Evolutionary conservation across 2,888 invertebrate genomes (phyloP).

Genomic region (Aphidoletes aphidimyza): DNA sequence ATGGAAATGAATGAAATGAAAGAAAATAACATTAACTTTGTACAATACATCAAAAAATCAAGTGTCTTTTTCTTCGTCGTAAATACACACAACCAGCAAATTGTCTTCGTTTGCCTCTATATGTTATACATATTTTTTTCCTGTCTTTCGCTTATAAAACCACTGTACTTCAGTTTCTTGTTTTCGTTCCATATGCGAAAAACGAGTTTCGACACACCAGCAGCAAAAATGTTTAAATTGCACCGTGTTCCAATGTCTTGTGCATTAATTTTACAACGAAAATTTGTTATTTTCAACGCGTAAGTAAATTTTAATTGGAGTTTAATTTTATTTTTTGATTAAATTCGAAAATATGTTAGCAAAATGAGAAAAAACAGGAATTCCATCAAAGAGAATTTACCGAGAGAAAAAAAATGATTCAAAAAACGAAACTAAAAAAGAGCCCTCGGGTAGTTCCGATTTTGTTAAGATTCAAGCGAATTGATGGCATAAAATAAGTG

Average conservation of each 20-base stretch:
- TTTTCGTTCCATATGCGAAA: constrained; percentile 51
- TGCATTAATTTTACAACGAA: constrained; percentile 49
- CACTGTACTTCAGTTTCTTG: constrained; percentile 51
- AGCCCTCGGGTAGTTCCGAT: too few species aligned
- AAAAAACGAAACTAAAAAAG: too few species aligned
- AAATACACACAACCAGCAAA: constrained; percentile 48
- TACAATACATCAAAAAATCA: constrained; percentile 44
- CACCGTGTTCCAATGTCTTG: constrained; percentile 9
- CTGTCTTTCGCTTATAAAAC: constrained; percentile 38
- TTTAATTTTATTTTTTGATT: not conserved
- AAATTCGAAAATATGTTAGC: constrained; percentile 31
- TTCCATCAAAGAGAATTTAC: too few species aligned
- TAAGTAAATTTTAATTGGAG: constrained; percentile 16
- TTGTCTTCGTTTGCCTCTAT: constrained; percentile 45
- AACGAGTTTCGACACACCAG: constrained; percentile 47
- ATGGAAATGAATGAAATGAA: not conserved
- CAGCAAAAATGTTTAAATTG: constrained; percentile 33
- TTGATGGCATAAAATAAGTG: not conserved
- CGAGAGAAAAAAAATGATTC: not conserved
- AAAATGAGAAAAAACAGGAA: not conserved
- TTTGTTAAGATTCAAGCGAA: too few species aligned
- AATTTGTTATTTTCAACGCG: constrained; percentile 33
- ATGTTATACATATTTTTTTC: constrained; percentile 45
- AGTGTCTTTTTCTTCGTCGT: constrained; percentile 50
- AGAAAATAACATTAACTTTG: constrained; percentile 46